Evolutionary conservation across 2,797 vertebrate species (phyloP), one percentile per base, ranked within the genome.

Genomic region (Spinus olivaceus): DNA sequence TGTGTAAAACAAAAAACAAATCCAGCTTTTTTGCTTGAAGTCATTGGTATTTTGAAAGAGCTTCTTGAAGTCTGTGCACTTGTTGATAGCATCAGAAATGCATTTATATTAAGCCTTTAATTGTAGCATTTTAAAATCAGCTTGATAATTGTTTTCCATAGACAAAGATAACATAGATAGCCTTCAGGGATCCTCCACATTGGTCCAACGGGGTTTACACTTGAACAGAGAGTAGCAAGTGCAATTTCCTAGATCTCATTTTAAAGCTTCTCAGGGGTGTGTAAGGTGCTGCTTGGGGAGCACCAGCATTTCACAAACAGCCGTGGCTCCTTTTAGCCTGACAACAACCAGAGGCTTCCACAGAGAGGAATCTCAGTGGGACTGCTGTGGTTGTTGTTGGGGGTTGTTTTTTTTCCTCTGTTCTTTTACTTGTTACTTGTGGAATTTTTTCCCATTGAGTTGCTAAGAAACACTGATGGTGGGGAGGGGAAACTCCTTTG

Each of bases 41-140:
- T 59, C 39, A 18, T 20, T 63, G 35, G 17, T 74, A 35, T 51
- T 86, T 89, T 91, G 71, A 90, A 94, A 94, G 71, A 78, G 49
- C n/a, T 72, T 79, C 59, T 77, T 91, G 61, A 91, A 79, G 53
- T 69, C 51, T 66, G 33, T 35, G 10, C 8, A 24, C 56, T 94
- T 61, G 19, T 61, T 67, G 78, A 76, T 88, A 83, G 41, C 30
- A 84, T 76, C 89, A 85, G 56, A 81, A 94, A 85, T 59, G 17
- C 42, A 21, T 91, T 84, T 90, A 24, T 89, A 79, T 85, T 84
- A 70, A 95, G n/a, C 56, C 81, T 84, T 70, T 95, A 95, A 92
- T 85, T 71, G 83, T 21, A 70, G 18, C 63, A 35, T 88, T 81
- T 96, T 88, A 53, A 87, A 90, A 67, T 86, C 41, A 54, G 41